These are phyloP conservation scores for Acanthosepion lycidas DNA, from an alignment of 2,888 invertebrate species.

Conservation along the genomic window DNA sequence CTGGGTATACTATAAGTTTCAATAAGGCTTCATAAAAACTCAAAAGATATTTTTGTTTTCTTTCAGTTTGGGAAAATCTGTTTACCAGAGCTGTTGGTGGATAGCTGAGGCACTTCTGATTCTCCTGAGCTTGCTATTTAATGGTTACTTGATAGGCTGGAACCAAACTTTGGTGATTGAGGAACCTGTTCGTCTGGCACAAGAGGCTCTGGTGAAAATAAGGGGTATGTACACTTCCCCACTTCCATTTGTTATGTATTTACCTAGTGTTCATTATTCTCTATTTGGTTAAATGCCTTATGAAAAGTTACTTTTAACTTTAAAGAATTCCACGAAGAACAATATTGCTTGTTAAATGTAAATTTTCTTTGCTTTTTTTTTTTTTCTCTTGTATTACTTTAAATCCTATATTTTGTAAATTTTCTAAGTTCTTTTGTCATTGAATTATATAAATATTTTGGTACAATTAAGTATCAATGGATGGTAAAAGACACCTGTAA, in stretches of 20 bases:
- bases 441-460: too few species aligned
- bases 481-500: too few species aligned
- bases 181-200: conserved; percentile 59
- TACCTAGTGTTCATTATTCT: too few species aligned
- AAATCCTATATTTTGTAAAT: too few species aligned
- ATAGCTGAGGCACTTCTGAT: conserved; percentile 63
- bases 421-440: too few species aligned
- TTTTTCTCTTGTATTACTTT: too few species aligned
- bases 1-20: background rate
- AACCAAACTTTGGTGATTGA: conserved; percentile 58
- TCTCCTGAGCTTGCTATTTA: conserved; percentile 58
- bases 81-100: conserved; percentile 57
- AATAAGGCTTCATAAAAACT: background rate
- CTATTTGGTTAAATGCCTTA: too few species aligned
- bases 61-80: conserved; percentile 37
- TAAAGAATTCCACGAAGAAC: too few species aligned
- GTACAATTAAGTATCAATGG: too few species aligned
- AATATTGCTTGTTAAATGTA: too few species aligned
- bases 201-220: conserved; percentile 57
- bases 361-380: too few species aligned
- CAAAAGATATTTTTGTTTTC: background rate
- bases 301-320: too few species aligned
- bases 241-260: background rate
- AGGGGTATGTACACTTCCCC: conserved; percentile 55
- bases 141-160: conserved; percentile 58